Base-by-base conservation (phyloP, 2,113 vertebrate species). In the Lasiurus borealis region DNA sequence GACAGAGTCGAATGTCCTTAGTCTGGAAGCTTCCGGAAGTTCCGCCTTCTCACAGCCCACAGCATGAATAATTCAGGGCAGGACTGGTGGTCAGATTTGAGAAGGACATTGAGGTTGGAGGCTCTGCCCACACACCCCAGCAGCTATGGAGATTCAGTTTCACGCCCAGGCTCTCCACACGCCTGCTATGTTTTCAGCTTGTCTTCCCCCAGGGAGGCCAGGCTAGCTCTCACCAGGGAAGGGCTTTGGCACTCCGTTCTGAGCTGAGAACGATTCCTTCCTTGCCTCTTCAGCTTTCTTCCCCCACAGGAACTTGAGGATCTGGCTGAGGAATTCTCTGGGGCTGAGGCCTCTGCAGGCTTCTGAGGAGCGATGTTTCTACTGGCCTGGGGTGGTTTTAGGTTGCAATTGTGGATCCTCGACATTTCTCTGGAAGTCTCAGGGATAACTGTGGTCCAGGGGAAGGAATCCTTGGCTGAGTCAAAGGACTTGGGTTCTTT, bases 41-140 rank as follows among this genome's bases (percentile, higher is more conserved):
- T 80, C 50, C 34, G 71, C 72, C 77, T 94, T 68, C 71, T 90
- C 75, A 68, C 71, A 92, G 84, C 78, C 93, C 88, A 94, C 36
- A 69, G 68, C 48, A 88, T 97, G 95, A 96, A 96, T 95, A 96
- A 97, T 96, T 97, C 85, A 97, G 85, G 72, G 54, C 7, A 69
- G 64, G 87, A 87, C 0, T 85, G 64, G 90, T 73, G 92, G 71
- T 96, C 92, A 95, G 81, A 84, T 94, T 87, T 94, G 84, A 48
- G 88, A 95, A 96, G 85, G 93, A 59, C 90, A 72, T 0, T 80
- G 95, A 93, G 34, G 62, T 44, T 29, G 19, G 69, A 86, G 29
- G 75, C 4, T 40, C 68, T 62, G 68, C 27, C 52, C 92, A 46
- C 57, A 36, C 29, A 52, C n/a, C 29, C 57, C 2, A 13, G 69